Conservation (phyloP, 2,888 invertebrate genomes). For the Apamea epomidion region DNA sequence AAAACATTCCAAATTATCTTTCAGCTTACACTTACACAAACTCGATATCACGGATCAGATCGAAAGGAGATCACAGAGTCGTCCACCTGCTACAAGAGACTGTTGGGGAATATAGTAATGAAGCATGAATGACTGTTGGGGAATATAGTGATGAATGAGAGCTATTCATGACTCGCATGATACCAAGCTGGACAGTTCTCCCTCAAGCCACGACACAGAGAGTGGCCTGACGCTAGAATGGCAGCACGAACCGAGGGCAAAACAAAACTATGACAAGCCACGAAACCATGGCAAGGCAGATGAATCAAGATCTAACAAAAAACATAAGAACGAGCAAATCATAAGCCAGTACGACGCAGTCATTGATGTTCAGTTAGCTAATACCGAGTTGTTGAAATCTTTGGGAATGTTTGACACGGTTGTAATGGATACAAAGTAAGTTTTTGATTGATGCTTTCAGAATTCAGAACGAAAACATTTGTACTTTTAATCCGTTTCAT, state of each 20-base stretch:
- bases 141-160: not conserved
- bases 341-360: slow-evolving; percentile 14
- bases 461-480: not conserved
- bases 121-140: not conserved
- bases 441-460: not conserved
- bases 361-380: slow-evolving; percentile 24
- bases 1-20: not conserved
- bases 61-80: not conserved
- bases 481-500: not conserved
- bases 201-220: not conserved
- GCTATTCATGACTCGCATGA: not conserved
- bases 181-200: no score
- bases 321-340: not conserved
- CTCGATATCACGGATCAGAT: not conserved
- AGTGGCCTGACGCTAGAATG: not conserved
- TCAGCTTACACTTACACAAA: slow-evolving; percentile 10
- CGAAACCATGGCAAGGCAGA: not conserved
- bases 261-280: not conserved
- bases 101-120: not conserved
- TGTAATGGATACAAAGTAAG: slow-evolving; percentile 9
- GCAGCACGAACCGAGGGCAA: not conserved
- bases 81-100: not conserved
- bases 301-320: not conserved
- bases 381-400: slow-evolving; percentile 22
- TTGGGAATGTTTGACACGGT: slow-evolving; percentile 3